Conservation (phyloP, 2,888 invertebrate genomes). For the Selenia dentaria region DNA sequence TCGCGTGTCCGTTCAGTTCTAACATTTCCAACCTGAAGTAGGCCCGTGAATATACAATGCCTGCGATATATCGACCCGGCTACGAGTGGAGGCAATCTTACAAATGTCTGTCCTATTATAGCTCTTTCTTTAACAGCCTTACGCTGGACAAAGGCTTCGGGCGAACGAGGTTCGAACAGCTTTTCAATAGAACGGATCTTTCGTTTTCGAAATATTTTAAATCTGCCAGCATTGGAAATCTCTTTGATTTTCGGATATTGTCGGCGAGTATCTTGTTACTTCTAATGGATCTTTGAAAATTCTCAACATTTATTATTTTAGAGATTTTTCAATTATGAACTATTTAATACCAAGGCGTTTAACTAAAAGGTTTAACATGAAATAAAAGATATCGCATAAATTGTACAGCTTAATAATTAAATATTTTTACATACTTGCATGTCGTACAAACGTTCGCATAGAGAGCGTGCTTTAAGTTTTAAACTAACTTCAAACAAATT, state of each 20-base stretch:
- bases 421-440: too few relatives aligned
- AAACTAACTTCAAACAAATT: too few relatives aligned
- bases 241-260: slow-evolving; percentile 28
- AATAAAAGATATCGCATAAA: slow-evolving; percentile 41
- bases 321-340: slow-evolving; percentile 39
- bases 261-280: slow-evolving; percentile 21
- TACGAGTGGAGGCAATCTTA: slow-evolving; percentile 59
- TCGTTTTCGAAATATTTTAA: slow-evolving; percentile 32
- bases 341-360: slow-evolving; percentile 40
- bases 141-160: slow-evolving; percentile 48
- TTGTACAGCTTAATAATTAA: slow-evolving; percentile 34
- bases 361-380: slow-evolving; percentile 51
- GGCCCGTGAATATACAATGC: slow-evolving; percentile 72
- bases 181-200: slow-evolving; percentile 36
- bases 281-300: slow-evolving; percentile 34
- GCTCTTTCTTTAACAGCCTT: slow-evolving; percentile 55
- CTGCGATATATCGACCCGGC: slow-evolving; percentile 58
- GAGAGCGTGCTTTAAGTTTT: too few relatives aligned
- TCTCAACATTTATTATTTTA: slow-evolving; percentile 33
- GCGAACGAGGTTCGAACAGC: slow-evolving; percentile 39
- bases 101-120: slow-evolving; percentile 57
- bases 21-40: slow-evolving; percentile 59
- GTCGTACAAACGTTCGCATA: too few relatives aligned
- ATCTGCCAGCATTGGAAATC: slow-evolving; percentile 25
- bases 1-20: slow-evolving; percentile 62